Base-by-base conservation (phyloP, 92 coral and sea anemone genomes). In the Montipora capitata region DNA sequence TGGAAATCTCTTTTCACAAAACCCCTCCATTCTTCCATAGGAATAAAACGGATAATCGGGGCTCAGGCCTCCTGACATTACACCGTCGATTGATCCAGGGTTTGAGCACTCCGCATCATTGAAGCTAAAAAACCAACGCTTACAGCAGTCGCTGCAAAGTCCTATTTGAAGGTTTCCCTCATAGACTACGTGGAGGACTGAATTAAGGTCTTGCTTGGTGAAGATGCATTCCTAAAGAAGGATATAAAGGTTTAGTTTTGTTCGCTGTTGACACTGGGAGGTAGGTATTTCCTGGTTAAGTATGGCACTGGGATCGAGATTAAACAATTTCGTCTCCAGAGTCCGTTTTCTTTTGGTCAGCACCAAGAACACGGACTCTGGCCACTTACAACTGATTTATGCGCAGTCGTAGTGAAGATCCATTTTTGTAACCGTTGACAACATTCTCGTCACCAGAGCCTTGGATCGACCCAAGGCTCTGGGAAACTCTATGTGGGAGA, bases 21-120 rank as follows among this genome's bases (percentile, higher is more conserved):
- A 71, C 12, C 97, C 97, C 69, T 94, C 97, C 7, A 94, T 92
- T 83, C 97, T 84, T 4, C 92, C 94, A 73, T 94, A 82, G 13
- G 91, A 76, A 65, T 94, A 83, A 56, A 88, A 92, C 13, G 97
- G 97, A 67, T 88, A 94, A 54, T 89, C 88, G 3, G 80, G 84
- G 17, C 95, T 68, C 3, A 94, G 83, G 7, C 97, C 97, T 2
- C 97, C 97, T 20, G 97, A 94, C 97, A 92, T 89, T 1, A 94
- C 48, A 12, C 95, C 97, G 15, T 94, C 97, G 81, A 94, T 78
- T 38, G 88, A 79, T 58, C 62, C 87, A 49, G 94, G 94, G 49
- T 40, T 78, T 56, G 56, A 66, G 38, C 95, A 92, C 68, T 92
- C 93, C 59, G 63, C 54, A 45, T 85, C 93, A 40, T 92, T 68